Base-by-base conservation (phyloP, 2,888 invertebrate genomes). In the Parascotia fuliginaria region DNA sequence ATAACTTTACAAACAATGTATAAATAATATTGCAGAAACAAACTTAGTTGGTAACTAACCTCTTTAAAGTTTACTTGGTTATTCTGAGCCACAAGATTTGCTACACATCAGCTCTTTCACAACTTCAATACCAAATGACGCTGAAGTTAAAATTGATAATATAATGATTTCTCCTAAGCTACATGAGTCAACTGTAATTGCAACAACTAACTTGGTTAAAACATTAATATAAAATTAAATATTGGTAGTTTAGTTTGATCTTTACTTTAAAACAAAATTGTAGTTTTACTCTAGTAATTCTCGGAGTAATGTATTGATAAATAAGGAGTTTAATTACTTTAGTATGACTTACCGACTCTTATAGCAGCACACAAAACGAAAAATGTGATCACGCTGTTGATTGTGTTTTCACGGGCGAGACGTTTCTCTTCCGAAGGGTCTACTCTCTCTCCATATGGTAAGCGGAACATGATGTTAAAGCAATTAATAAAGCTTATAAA, bases 391-490 rank as follows among this genome's bases (percentile, higher is more conserved):
- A 92, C 77, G 61, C 89, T 92, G 55, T 83, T 88, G 27, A 92
- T 86, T 0, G 92, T 92, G 59, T 89, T 91, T 70, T 90, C 88
- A 53, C 92, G 80, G 6, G 91, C 92, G 65, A 87, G 87, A 16
- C 92, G 86, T 64, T 92, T 91, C 60, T 92, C 92, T 65, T 92
- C 92, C 77, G 85, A 76, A 1, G 92, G 92, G 59, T 92, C 92
- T 29, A 88, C 82, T 62, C 89, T 80, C 66, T 92, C 92, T 32
- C 87, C 91, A 38, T 82, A 82, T 0, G 92, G 92, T 74, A 92
- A 70, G 14, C 92, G 90, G 68, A 92, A 92, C 92, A 92, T 92
- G 38, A 37, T 56, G 48, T 19, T 16, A 11, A 19, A 16, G 15
- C 11, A 13, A 9, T 28, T 28, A 28, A n/a, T n/a, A n/a, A n/a